These are phyloP conservation scores for Tachina fera DNA, from an alignment of 2,888 invertebrate genomes.

Conservation along the genomic window DNA sequence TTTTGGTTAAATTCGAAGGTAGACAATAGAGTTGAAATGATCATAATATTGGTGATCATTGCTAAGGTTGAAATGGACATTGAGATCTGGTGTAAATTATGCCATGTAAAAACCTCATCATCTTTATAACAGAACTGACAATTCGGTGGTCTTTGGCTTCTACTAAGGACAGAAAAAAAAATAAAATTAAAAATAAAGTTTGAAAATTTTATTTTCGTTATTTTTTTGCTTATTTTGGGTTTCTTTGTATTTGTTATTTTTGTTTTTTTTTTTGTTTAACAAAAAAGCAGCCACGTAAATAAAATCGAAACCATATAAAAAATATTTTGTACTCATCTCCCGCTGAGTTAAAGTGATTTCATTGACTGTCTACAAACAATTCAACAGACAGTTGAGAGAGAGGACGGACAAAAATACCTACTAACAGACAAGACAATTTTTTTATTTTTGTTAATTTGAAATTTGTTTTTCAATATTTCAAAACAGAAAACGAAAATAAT, in stretches of 20 bases:
- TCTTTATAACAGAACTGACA: constrained; percentile 42
- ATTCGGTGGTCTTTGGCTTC: constrained; percentile 50
- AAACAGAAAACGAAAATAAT: constrained; percentile 48
- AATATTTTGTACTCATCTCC: constrained; percentile 75
- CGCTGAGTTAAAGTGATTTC: constrained; percentile 78
- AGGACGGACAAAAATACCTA: constrained; percentile 52
- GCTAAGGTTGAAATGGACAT: constrained; percentile 12
- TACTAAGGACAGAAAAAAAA: neutral
- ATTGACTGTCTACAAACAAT: constrained; percentile 71
- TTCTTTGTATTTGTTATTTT: constrained; percentile 43
- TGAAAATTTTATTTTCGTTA: neutral
- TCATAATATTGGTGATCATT: constrained; percentile 33
- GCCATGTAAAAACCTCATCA: constrained; percentile 46
- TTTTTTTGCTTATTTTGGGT: constrained; percentile 43
- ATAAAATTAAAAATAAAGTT: constrained; percentile 18
- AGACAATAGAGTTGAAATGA: constrained; percentile 48
- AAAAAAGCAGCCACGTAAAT: constrained; percentile 60
- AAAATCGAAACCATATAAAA: constrained; percentile 68
- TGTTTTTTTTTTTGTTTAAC: constrained; percentile 20
- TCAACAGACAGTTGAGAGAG: constrained; percentile 59
- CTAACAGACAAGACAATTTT: constrained; percentile 47
- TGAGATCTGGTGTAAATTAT: constrained; percentile 47
- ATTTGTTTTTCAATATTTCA: constrained; percentile 30
- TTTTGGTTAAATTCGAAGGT: constrained; percentile 42
- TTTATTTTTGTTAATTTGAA: constrained; percentile 13